Evolutionary conservation across 2,888 invertebrate genomes (phyloP).

Genomic region (Gerosis bhagava): DNA sequence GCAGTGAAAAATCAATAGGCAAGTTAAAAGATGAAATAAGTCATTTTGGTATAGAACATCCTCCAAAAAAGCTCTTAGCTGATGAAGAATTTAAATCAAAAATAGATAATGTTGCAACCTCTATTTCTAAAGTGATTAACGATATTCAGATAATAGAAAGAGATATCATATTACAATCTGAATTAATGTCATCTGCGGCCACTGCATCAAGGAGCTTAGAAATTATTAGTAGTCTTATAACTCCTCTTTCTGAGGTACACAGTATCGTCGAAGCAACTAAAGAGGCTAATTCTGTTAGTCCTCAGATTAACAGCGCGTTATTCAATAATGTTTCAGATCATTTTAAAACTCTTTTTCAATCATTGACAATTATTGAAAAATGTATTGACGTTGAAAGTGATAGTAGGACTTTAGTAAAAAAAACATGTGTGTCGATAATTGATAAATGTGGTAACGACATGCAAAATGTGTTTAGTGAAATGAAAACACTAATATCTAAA

Average conservation of each 20-base stretch:
- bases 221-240: constrained; percentile 83
- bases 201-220: constrained; percentile 86
- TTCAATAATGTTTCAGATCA: constrained; percentile 82
- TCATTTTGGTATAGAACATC: constrained; percentile 23
- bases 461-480: constrained; percentile 75
- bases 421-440: constrained; percentile 85
- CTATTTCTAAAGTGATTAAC: constrained; percentile 75
- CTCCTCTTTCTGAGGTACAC: constrained; percentile 85
- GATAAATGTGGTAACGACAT: constrained; percentile 82
- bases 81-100: constrained; percentile 51
- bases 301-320: constrained; percentile 72
- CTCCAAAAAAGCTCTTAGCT: constrained; percentile 32
- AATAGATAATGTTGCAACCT: constrained; percentile 46
- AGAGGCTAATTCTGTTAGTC: constrained; percentile 59
- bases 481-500: constrained; percentile 63
- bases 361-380: constrained; percentile 85
- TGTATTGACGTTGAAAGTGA: constrained; percentile 86
- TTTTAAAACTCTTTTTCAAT: constrained; percentile 84
- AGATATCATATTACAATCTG: constrained; percentile 85
- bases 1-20: constrained; percentile 73
- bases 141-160: constrained; percentile 84
- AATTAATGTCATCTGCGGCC: constrained; percentile 85
- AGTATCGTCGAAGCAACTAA: constrained; percentile 81
- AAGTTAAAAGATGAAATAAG: constrained; percentile 55
- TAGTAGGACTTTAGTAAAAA: constrained; percentile 85